Percentiles rank a stretch among this genome's conserved stretches.
Conservation (phyloP, 2,797 vertebrate species). For the Masticophis lateralis region DNA sequence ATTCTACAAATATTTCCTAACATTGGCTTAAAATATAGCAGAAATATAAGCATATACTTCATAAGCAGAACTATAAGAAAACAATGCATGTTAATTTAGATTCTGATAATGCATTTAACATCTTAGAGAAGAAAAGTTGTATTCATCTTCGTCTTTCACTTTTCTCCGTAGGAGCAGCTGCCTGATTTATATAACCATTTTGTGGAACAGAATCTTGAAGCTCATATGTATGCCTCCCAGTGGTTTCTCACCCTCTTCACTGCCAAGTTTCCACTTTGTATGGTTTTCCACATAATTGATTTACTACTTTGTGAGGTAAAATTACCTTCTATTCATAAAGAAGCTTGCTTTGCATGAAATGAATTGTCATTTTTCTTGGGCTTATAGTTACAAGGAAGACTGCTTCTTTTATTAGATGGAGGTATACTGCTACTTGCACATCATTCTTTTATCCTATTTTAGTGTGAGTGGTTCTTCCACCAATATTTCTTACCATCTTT, state of each 20-base stretch:
- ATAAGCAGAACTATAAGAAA: not conserved
- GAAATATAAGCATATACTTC: not conserved
- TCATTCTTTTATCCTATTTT: not conserved
- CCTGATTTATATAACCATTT: slow-evolving; percentile 91
- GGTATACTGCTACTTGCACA: not conserved
- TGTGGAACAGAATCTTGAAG: slow-evolving; percentile 88
- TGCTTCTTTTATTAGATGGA: not conserved
- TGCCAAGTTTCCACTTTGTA: slow-evolving; percentile 97
- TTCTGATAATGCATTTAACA: not conserved
- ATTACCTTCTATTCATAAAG: not conserved
- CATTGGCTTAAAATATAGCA: not conserved
- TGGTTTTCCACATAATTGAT: slow-evolving; percentile 99
- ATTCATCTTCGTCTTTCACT: slow-evolving; percentile 21
- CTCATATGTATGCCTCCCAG: slow-evolving; percentile 98
- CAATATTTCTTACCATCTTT: not conserved
- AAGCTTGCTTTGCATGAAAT: not conserved
- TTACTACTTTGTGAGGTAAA: slow-evolving; percentile 94
- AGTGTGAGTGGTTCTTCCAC: not conserved
- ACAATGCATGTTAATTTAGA: not conserved
- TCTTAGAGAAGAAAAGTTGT: slow-evolving; percentile 3
- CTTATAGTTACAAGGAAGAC: not conserved
- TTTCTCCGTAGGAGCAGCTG: slow-evolving; percentile 83
- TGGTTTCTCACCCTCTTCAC: slow-evolving; percentile 99
- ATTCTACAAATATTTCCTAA: not conserved
- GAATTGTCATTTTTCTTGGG: slow-evolving; percentile 11